Conservation (phyloP, 1,140 invertebrate species). For the Orius insidiosus region DNA sequence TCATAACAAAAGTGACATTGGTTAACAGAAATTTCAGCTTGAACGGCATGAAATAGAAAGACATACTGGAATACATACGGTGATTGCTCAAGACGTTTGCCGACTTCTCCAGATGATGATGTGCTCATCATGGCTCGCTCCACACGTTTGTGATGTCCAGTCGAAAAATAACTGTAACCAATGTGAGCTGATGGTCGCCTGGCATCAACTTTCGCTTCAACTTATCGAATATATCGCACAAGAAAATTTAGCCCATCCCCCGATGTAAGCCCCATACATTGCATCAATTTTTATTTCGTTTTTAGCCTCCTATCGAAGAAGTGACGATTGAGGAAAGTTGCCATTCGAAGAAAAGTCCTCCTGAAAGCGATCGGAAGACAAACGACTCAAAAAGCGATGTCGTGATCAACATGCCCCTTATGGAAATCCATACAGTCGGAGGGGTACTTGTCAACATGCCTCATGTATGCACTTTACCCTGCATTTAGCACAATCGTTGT, state of each 20-base stretch:
- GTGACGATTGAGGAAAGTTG: conserved; percentile 31
- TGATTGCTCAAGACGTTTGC: conserved; percentile 56
- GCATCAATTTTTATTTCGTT: background rate
- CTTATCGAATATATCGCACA: conserved; percentile 64
- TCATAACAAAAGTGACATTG: conserved; percentile 3
- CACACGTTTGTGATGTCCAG: conserved; percentile 18
- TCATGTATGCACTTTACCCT: conserved; percentile 43
- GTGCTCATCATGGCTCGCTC: conserved; percentile 14
- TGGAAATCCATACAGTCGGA: conserved; percentile 55
- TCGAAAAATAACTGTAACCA: conserved; percentile 57
- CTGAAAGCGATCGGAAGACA: conserved; percentile 41
- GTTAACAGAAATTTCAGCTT: conserved; percentile 41
- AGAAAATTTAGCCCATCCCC: conserved; percentile 50
- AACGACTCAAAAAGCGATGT: conserved; percentile 39
- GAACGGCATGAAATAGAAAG: conserved; percentile 81
- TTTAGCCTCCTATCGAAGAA: conserved; percentile 39
- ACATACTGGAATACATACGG: conserved; percentile 61
- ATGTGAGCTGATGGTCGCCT: conserved; percentile 82
- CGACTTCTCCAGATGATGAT: conserved; percentile 69
- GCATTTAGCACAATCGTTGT: conserved; percentile 11
- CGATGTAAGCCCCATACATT: conserved; percentile 60
- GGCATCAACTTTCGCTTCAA: conserved; percentile 76
- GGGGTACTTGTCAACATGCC: conserved; percentile 77
- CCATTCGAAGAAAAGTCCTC: conserved; percentile 40
- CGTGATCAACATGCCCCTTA: conserved; percentile 40